phyloP scores from a whole-genome alignment of 2,797 vertebrate species.

The Pteronotus mesoamericanus region DNA sequence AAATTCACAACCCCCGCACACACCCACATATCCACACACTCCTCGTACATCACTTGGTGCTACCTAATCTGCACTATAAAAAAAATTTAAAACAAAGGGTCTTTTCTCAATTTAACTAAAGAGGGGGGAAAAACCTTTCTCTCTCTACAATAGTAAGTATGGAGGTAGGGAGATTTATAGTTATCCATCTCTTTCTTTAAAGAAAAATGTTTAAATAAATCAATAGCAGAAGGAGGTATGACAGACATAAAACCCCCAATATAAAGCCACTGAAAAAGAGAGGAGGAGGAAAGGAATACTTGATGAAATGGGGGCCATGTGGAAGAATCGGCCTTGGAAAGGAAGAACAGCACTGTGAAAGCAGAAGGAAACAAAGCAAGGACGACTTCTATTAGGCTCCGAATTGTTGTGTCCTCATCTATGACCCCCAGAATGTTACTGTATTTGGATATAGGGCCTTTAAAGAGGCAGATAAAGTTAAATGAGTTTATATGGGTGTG shows the following conservation, averaged over 20 bases:
- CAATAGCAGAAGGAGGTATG: background rate
- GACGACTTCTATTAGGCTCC: background rate
- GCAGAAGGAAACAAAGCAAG: background rate
- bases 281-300: background rate
- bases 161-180: background rate
- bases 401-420: background rate
- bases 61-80: background rate
- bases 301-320: background rate
- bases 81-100: background rate
- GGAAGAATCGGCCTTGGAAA: background rate
- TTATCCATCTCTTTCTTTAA: background rate
- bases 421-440: background rate
- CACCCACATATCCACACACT: background rate
- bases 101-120: constrained; percentile 24
- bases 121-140: background rate
- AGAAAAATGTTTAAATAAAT: background rate
- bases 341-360: background rate
- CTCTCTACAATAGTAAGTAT: background rate
- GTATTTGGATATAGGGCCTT: background rate
- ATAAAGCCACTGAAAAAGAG: background rate
- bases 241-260: background rate
- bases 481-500: background rate
- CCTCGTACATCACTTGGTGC: background rate
- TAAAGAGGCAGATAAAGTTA: background rate
- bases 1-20: background rate